phyloP scores from a whole-genome alignment of 1,140 invertebrate genomes.

The Himalopsyche phryganea region DNA sequence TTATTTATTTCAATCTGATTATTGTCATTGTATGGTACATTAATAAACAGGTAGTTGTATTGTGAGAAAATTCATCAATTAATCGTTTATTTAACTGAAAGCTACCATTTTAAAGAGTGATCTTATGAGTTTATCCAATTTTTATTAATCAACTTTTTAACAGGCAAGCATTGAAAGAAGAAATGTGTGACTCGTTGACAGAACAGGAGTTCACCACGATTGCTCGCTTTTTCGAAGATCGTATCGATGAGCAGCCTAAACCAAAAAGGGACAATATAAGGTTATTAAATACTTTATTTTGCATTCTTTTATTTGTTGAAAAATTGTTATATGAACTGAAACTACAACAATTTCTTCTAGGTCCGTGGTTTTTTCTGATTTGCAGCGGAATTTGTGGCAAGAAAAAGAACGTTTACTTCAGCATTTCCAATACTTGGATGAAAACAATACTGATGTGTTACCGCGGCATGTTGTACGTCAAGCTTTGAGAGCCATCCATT shows the following conservation, averaged over 20 bases:
- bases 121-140: no score
- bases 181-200: constrained; percentile 62
- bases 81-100: no score
- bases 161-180: constrained; percentile 55
- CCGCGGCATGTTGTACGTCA: constrained; percentile 55
- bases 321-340: no score
- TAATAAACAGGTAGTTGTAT: no score
- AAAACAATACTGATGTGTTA: constrained; percentile 54
- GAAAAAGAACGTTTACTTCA: constrained; percentile 63
- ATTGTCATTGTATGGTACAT: no score
- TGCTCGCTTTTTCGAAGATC: constrained; percentile 59
- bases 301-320: no score
- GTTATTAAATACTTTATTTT: constrained; percentile 32
- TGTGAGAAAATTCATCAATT: no score
- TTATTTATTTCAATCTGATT: no score
- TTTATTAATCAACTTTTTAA: constrained; percentile 16
- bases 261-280: constrained; percentile 50
- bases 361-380: constrained; percentile 63
- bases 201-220: constrained; percentile 77
- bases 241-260: constrained; percentile 45
- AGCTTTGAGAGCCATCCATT: constrained; percentile 58
- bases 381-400: constrained; percentile 67
- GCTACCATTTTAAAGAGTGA: no score
- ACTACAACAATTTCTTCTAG: constrained; percentile 32
- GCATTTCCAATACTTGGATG: constrained; percentile 62